Evolutionary conservation across 2,797 vertebrate genomes (phyloP).

Genomic region (Pangasius larnaudii): DNA sequence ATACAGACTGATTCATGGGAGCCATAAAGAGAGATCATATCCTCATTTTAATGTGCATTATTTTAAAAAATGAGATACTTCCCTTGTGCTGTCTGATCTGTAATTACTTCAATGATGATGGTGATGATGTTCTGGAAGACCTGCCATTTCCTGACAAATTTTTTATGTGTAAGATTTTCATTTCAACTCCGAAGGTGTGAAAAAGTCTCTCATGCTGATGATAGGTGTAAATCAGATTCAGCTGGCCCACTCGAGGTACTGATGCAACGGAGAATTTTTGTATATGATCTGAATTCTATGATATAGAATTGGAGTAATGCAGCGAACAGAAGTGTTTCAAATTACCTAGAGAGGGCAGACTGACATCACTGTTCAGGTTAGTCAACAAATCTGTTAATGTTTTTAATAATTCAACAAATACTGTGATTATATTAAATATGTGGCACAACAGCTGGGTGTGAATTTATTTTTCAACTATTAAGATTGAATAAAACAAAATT

Average conservation of each 20-base stretch:
- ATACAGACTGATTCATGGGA: conserved; percentile 55
- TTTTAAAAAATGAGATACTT: conserved; percentile 49
- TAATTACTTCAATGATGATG: conserved; percentile 49
- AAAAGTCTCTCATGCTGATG: conserved; percentile 37
- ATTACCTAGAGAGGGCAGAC: conserved; percentile 37
- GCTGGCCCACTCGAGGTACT: background rate
- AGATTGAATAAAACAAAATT: background rate
- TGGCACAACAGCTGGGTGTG: background rate
- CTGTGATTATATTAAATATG: background rate
- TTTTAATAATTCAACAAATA: background rate
- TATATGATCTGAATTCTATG: background rate
- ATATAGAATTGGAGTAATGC: background rate
- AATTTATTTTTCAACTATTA: background rate
- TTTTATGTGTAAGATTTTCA: conserved; percentile 38
- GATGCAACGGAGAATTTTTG: background rate
- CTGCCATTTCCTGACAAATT: conserved; percentile 32
- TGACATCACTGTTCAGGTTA: conserved; percentile 23
- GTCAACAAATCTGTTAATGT: background rate
- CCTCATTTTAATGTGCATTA: conserved; percentile 58
- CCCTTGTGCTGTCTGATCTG: conserved; percentile 41
- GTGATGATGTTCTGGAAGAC: conserved; percentile 37
- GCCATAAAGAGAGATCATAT: conserved; percentile 53
- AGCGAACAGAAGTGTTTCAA: conserved; percentile 22
- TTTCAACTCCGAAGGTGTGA: conserved; percentile 41
- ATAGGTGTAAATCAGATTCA: conserved; percentile 39